Conservation (phyloP, 1,140 invertebrate genomes). For the Plectus sambesii region DNA sequence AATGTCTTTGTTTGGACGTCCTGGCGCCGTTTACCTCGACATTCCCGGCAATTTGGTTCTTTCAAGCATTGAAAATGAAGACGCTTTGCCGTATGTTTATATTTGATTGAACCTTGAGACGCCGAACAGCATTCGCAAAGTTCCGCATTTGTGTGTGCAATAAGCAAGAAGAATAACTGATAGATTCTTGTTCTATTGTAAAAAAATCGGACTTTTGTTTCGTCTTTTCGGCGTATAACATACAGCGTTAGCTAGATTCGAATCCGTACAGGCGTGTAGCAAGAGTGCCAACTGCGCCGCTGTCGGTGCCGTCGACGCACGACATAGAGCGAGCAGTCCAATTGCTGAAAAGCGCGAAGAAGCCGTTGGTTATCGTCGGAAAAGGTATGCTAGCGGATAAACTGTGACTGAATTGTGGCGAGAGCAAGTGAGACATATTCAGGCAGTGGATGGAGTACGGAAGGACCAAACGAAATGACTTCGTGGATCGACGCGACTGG, state of each 20-base stretch:
- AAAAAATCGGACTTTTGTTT: too few species aligned
- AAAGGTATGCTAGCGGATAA: conserved; percentile 59
- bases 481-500: conserved; percentile 59
- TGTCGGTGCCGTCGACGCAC: conserved; percentile 57
- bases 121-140: not conserved
- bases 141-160: not conserved
- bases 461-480: conserved; percentile 25
- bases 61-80: conserved; percentile 47
- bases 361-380: conserved; percentile 77
- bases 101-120: conserved; percentile 42
- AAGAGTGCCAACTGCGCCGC: conserved; percentile 52
- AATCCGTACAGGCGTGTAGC: conserved; percentile 12
- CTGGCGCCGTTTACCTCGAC: conserved; percentile 74
- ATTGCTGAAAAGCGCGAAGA: conserved; percentile 59
- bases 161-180: too few species aligned
- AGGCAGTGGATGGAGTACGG: conserved; percentile 45
- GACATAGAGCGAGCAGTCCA: conserved; percentile 59
- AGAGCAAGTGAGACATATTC: conserved; percentile 60
- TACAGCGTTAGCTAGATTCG: conserved; percentile 4
- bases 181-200: too few species aligned
- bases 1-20: conserved; percentile 68
- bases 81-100: conserved; percentile 46
- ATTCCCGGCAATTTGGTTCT: conserved; percentile 69
- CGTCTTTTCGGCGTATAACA: too few species aligned
- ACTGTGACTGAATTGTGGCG: conserved; percentile 61